Conservation (phyloP, 2,797 vertebrate genomes). For the Epinephelus malabaricus region DNA sequence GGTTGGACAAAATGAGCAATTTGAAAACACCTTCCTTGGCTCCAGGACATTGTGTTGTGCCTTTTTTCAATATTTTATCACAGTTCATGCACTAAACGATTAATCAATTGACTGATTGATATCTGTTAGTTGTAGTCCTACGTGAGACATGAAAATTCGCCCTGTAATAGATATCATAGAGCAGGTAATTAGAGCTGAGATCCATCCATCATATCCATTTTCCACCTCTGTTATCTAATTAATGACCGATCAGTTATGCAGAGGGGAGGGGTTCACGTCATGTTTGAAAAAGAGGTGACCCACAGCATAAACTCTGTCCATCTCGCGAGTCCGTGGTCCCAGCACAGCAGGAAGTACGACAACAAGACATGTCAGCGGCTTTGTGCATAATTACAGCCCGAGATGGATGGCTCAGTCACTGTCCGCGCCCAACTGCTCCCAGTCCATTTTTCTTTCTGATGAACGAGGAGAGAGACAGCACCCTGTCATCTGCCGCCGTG, state of each 20-base stretch:
- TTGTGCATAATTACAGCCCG: conserved; percentile 78
- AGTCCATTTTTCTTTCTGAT: conserved; percentile 81
- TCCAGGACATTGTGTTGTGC: background rate
- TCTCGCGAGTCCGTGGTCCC: conserved; percentile 25
- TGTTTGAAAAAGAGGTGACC: conserved; percentile 41
- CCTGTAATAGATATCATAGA: conserved; percentile 24
- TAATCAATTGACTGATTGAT: background rate
- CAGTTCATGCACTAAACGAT: background rate
- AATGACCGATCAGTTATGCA: conserved; percentile 50
- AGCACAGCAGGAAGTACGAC: conserved; percentile 57
- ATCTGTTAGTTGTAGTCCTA: background rate
- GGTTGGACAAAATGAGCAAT: background rate
- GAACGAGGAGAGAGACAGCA: conserved; percentile 74
- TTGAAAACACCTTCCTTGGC: background rate
- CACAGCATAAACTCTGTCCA: conserved; percentile 53
- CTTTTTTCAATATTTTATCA: background rate
- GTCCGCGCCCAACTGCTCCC: conserved; percentile 66
- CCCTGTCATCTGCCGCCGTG: conserved; percentile 73
- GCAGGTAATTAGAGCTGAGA: conserved; percentile 20
- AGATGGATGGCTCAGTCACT: conserved; percentile 78
- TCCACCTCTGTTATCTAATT: conserved; percentile 33
- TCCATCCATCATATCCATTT: conserved; percentile 24
- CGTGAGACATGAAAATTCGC: background rate
- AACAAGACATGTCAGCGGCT: conserved; percentile 67
- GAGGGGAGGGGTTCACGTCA: conserved; percentile 37